These are phyloP conservation scores for Chrysolina haemoptera DNA, from an alignment of 2,888 invertebrate genomes.

Conservation along the genomic window DNA sequence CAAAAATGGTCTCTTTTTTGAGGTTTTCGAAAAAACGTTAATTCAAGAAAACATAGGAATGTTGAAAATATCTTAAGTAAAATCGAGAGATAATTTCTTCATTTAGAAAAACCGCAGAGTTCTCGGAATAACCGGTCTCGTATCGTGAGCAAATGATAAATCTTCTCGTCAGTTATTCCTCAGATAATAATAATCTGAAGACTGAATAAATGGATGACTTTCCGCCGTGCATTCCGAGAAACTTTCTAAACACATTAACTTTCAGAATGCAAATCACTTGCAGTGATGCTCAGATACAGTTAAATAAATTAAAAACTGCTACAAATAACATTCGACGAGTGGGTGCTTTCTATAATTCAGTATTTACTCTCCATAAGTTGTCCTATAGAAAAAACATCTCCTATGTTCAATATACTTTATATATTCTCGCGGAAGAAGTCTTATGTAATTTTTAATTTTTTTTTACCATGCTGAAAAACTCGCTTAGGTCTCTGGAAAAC, in stretches of 20 bases:
- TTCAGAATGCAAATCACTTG: slow-evolving; percentile 13
- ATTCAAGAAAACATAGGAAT: too few relatives aligned
- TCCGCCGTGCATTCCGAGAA: slow-evolving; percentile 7
- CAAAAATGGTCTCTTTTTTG: too few relatives aligned
- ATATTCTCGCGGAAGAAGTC: too few relatives aligned
- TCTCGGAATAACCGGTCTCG: not conserved
- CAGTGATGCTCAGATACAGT: not conserved
- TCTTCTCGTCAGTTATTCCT: not conserved
- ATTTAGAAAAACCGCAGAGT: not conserved
- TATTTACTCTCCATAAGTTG: too few relatives aligned
- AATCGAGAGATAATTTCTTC: not conserved
- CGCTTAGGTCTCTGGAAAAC: too few relatives aligned
- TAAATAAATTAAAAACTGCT: not conserved
- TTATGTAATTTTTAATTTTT: too few relatives aligned
- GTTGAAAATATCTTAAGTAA: not conserved
- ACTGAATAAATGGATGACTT: not conserved
- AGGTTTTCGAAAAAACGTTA: too few relatives aligned
- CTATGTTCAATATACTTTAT: too few relatives aligned
- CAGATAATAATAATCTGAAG: not conserved
- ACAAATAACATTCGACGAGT: too few relatives aligned
- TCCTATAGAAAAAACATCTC: too few relatives aligned
- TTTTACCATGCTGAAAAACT: too few relatives aligned
- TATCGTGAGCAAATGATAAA: not conserved
- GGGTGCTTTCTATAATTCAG: too few relatives aligned
- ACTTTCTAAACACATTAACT: slow-evolving; percentile 11